These are phyloP conservation scores for Siphamia tubifer DNA, from an alignment of 2,113 vertebrate species.

Conservation along the genomic window DNA sequence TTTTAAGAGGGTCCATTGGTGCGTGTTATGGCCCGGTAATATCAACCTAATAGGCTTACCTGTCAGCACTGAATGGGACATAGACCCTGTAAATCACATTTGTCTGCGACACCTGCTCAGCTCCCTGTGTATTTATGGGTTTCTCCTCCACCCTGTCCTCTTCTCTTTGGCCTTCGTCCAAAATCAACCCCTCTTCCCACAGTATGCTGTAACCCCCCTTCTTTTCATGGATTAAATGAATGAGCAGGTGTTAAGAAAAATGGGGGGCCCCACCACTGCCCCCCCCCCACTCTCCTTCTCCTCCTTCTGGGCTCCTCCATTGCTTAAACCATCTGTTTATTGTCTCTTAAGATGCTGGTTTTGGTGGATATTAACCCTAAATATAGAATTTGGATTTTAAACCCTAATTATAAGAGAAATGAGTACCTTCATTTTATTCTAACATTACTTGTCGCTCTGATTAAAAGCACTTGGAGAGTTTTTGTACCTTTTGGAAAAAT, in stretches of 20 bases:
- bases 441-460: no score
- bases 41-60: slow-evolving; percentile 80
- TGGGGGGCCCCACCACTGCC: background rate
- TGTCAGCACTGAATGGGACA: slow-evolving; percentile 67
- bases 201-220: slow-evolving; percentile 25
- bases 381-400: background rate
- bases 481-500: no score
- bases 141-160: slow-evolving; percentile 56
- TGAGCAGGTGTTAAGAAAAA: slow-evolving; percentile 50
- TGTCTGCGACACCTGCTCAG: slow-evolving; percentile 64
- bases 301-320: background rate
- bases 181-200: slow-evolving; percentile 49
- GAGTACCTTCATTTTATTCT: no score
- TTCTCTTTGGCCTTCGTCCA: slow-evolving; percentile 68
- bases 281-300: background rate
- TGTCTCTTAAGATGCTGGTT: background rate
- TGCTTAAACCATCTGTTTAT: slow-evolving; percentile 13
- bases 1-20: slow-evolving; percentile 64
- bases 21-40: slow-evolving; percentile 76
- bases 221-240: slow-evolving; percentile 52
- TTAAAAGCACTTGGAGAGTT: no score
- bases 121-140: slow-evolving; percentile 60
- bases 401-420: no score
- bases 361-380: background rate
- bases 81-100: slow-evolving; percentile 68